These are phyloP conservation scores for Struthio camelus DNA, from an alignment of 2,113 vertebrate species.

Conservation along the genomic window DNA sequence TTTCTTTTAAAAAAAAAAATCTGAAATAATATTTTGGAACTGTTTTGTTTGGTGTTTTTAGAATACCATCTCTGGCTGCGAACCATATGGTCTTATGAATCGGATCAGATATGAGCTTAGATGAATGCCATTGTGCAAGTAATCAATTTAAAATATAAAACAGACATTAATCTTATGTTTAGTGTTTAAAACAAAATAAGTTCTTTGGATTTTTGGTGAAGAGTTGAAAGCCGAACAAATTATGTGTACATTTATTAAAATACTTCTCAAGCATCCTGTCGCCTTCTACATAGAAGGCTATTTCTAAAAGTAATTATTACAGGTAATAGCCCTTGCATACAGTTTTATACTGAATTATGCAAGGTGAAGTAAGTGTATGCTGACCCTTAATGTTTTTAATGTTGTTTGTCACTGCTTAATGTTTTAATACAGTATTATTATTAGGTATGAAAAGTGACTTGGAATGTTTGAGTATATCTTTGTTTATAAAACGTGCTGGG, in stretches of 20 bases:
- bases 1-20: too few species aligned
- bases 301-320: neutral
- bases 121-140: neutral
- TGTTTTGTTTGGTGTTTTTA: neutral
- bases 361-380: neutral
- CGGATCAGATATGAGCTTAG: neutral
- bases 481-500: accelerated
- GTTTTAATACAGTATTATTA: neutral
- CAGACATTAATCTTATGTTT: neutral
- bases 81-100: neutral
- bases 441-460: neutral
- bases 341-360: neutral
- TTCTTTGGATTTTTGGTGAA: neutral
- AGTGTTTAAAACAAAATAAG: too few species aligned
- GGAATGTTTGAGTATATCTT: neutral
- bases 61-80: accelerated
- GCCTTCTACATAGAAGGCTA: neutral
- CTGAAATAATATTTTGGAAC: neutral
- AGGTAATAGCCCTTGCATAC: neutral
- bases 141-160: neutral
- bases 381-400: neutral
- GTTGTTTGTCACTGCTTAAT: neutral
- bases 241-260: neutral
- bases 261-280: neutral
- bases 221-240: neutral